Conservation (phyloP, 2,888 invertebrate species). For the Meta bourneti region DNA sequence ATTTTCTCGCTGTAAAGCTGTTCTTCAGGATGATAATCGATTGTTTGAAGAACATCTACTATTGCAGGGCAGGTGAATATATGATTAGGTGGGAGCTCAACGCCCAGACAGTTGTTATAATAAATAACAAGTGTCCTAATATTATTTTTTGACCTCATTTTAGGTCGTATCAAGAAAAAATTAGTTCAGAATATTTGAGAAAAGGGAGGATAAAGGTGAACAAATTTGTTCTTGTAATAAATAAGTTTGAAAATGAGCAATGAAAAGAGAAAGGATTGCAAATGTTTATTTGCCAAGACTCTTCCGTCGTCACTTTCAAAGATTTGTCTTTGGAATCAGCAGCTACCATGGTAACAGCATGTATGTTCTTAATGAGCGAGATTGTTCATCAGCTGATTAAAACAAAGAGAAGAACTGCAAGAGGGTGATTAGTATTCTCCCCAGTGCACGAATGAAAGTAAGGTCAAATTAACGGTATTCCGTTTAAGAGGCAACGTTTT, state of each 20-base stretch:
- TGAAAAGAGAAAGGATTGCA: neutral
- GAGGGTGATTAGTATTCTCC: neutral
- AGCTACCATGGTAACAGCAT: constrained; percentile 46
- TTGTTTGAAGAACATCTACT: too few species aligned
- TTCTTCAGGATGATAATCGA: too few species aligned
- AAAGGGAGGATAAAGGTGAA: too few species aligned
- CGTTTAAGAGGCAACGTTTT: constrained; percentile 6
- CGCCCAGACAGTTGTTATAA: too few species aligned
- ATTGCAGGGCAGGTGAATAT: too few species aligned
- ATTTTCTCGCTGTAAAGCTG: too few species aligned
- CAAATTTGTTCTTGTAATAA: too few species aligned
- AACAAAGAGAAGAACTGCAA: constrained; percentile 14
- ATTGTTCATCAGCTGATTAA: constrained; percentile 17
- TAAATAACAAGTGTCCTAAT: too few species aligned
- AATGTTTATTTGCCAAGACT: constrained; percentile 20
- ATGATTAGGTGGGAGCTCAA: too few species aligned
- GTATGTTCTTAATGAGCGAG: constrained; percentile 26
- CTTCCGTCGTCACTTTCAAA: neutral
- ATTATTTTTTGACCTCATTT: too few species aligned
- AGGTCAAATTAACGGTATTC: neutral
- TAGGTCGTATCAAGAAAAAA: too few species aligned
- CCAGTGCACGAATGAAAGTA: neutral
- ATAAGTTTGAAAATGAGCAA: neutral
- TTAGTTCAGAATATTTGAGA: too few species aligned
- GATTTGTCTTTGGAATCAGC: constrained; percentile 12